These are phyloP conservation scores for Lepidothrix coronata DNA, from an alignment of 2,113 vertebrate species.

Conservation along the genomic window DNA sequence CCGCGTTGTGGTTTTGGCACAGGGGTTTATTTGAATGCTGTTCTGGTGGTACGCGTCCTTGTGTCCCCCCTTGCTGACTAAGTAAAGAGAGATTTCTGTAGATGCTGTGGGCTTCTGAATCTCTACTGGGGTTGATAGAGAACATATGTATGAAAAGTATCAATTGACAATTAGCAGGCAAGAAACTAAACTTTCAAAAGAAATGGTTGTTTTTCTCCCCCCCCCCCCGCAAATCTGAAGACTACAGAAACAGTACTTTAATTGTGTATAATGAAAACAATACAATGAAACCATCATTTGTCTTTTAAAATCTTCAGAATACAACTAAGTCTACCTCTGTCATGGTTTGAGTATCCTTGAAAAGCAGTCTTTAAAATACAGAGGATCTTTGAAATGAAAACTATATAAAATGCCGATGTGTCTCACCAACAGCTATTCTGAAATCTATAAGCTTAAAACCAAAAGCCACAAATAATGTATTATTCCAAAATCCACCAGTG, in stretches of 20 bases:
- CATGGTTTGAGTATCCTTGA: not conserved
- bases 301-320: not conserved
- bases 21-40: not conserved
- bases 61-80: not conserved
- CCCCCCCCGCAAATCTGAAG: not conserved
- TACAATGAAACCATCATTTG: not conserved
- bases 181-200: not conserved
- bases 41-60: not conserved
- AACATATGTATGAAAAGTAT: not conserved
- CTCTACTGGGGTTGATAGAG: not conserved
- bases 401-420: not conserved
- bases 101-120: not conserved
- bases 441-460: not conserved
- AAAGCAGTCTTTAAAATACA: not conserved
- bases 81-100: not conserved
- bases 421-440: not conserved
- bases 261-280: not conserved
- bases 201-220: not conserved
- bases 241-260: not conserved
- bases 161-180: not conserved
- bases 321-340: not conserved
- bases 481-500: conserved; percentile 17
- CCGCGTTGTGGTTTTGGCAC: not conserved
- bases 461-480: not conserved
- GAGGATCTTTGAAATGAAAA: not conserved